Evolutionary conservation across 2,113 vertebrate species (phyloP), one percentile per base, ranked within the genome.

Genomic region (Lutjanus erythropterus): DNA sequence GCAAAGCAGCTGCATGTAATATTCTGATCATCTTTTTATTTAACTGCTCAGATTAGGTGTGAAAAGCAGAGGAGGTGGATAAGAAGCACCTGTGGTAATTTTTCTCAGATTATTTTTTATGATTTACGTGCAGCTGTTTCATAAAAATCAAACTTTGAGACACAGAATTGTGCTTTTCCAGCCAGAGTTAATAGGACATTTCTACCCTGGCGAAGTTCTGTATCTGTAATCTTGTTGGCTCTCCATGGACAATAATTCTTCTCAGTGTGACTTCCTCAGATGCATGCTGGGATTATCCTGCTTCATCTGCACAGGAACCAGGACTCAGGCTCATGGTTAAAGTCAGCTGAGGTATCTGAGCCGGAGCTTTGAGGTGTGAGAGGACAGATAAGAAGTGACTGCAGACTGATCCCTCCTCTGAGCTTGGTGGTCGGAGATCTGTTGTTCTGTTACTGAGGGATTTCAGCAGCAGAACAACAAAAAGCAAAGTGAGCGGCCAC

Each of bases 381-480:
- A 21, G 33, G 27, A 33, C 49, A 8, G 52, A 75, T n/a, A 37
- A 41, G 65, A 70, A 6, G 6, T 19, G 71, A 69, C 19, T 25
- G 35, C 53, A 0, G 53, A 25, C 62, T 39, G 49, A 56, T 53
- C 58, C 21, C 15, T 29, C 10, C 56, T 61, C 31, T 41, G 31
- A 49, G 49, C n/a, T 41, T 18, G 21, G 21, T 25, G n/a, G 46
- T n/a, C 6, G 7, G 6, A 68, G 65, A 39, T 61, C 18, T 27
- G 39, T n/a, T n/a, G n/a, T n/a, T n/a, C n/a, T n/a, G n/a, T n/a
- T n/a, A n/a, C 37, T 49, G 66, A 12, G 27, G 47, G 16, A 55
- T 71, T 72, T 50, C n/a, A 75, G 53, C 65, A 21, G 71, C 31
- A 67, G 21, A 71, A 25, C 66, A 56, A 31, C 42, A 50, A 16